Evolutionary conservation across 2,888 invertebrate species (phyloP).

Genomic region (Napeogenes inachia): DNA sequence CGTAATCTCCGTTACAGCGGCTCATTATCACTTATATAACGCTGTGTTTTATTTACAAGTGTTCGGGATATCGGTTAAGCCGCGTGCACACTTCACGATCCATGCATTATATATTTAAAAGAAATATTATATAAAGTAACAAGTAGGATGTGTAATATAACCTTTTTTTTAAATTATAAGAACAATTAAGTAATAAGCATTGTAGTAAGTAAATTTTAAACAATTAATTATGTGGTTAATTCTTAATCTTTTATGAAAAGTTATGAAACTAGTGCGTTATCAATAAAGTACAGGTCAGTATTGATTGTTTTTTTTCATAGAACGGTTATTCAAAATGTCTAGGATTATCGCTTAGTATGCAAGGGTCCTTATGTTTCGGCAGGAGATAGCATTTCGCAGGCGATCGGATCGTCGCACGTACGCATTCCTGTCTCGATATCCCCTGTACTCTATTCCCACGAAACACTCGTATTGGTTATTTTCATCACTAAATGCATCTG

Average conservation of each 20-base stretch:
- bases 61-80: slow-evolving; percentile 18
- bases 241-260: no score
- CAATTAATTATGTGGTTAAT: no score
- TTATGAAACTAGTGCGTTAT: no score
- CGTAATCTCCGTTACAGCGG: slow-evolving; percentile 18
- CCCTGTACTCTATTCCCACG: slow-evolving; percentile 32
- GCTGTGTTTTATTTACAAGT: slow-evolving; percentile 21
- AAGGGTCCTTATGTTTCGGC: slow-evolving; percentile 11
- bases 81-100: slow-evolving; percentile 6
- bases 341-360: background rate
- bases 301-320: no score
- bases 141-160: no score
- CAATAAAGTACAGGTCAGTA: no score
- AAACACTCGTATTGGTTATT: slow-evolving; percentile 23
- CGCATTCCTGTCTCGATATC: slow-evolving; percentile 31
- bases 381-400: slow-evolving; percentile 22
- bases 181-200: no score
- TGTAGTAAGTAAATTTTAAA: no score
- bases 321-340: background rate
- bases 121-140: background rate
- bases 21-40: slow-evolving; percentile 25
- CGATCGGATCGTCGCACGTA: slow-evolving; percentile 37
- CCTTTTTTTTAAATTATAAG: no score
- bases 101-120: background rate
- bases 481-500: slow-evolving; percentile 28